Base-by-base conservation (phyloP, 2,888 invertebrate genomes). In the Anaspis maculata region DNA sequence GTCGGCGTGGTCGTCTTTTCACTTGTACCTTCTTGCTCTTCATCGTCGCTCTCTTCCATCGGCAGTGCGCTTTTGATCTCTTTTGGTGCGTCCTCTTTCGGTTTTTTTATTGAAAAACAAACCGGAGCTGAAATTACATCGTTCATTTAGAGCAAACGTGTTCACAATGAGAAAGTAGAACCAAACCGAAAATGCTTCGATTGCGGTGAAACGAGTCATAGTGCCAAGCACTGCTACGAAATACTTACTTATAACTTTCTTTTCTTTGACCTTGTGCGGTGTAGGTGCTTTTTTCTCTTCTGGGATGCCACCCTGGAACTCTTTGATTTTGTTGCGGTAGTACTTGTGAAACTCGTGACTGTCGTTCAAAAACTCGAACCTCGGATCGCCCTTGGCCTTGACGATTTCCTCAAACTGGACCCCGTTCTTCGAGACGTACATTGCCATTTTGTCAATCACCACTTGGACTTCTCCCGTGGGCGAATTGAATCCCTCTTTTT, bases 391-490 rank as follows among this genome's bases (percentile, higher is more conserved):
- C 57, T 86, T 89, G 2, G 79, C 77, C 48, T 79, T 80, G 6
- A 90, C 83, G 14, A 89, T 85, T 19, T 83, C 79, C 51, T 97
- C 96, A 59, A 97, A 96, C 52, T 89, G 86, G 33, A 82, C 77
- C 1, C 97, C 98, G 66, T 96, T 96, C 50, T 91, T 89, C 1
- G 90, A 86, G 0, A 98, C 96, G 63, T 96, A 96, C 43, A 83
- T 80, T 1, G 97, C 96, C 80, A 97, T 94, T 66, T 95, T 94
- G 64, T 95, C 92, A 36, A 98, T 86, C 5, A 97, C 86, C 12
- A 85, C 73, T 56, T 84, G 82, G 1, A 86, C 70, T 49, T 90
- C 90, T 3, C 83, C 80, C 0, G 90, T 83, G 1, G 95, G 95
- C n/a, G n/a, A n/a, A n/a, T n/a, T n/a, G n/a, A n/a, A n/a, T n/a